phyloP scores from a whole-genome alignment of 2,113 vertebrate species.

The Canis aureus region DNA sequence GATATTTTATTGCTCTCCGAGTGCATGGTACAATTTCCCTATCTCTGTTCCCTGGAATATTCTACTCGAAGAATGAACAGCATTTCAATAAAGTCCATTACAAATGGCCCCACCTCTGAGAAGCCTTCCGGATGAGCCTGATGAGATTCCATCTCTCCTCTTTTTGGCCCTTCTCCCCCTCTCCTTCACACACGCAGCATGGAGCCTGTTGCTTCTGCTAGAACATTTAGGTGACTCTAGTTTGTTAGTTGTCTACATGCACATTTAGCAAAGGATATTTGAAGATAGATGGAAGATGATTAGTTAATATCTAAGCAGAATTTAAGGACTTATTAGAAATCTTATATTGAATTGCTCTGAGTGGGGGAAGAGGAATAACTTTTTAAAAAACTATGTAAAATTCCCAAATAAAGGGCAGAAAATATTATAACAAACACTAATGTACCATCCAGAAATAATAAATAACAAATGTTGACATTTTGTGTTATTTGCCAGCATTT shows the following conservation, averaged over 20 bases:
- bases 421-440: neutral
- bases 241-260: neutral
- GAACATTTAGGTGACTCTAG: neutral
- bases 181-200: neutral
- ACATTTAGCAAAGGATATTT: neutral
- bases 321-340: neutral
- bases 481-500: neutral
- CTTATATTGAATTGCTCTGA: neutral
- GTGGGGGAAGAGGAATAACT: neutral
- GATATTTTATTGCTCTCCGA: neutral
- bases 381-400: neutral
- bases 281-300: neutral
- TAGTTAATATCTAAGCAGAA: neutral
- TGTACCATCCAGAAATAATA: neutral
- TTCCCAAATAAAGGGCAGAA: constrained; percentile 21
- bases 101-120: neutral
- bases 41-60: neutral
- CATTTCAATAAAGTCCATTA: neutral
- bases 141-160: neutral
- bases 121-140: neutral
- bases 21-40: neutral
- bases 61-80: neutral
- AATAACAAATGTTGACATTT: constrained; percentile 29
- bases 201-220: neutral
- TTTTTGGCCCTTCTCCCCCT: neutral